These are phyloP conservation scores for Acromyrmex heyeri DNA, from an alignment of 1,140 invertebrate genomes.

Conservation along the genomic window DNA sequence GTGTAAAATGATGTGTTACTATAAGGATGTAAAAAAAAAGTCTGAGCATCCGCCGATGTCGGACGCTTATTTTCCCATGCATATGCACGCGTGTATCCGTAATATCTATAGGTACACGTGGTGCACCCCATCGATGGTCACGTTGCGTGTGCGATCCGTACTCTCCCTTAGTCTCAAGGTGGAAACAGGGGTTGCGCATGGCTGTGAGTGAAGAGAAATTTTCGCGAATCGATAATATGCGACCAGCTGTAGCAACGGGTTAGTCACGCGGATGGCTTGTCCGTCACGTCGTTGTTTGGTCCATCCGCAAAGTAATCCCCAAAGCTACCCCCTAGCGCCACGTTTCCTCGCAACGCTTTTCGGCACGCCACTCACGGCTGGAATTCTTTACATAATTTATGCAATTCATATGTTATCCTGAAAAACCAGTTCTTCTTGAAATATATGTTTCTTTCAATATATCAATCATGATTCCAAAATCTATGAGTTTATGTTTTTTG, in stretches of 20 bases:
- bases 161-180: conserved; percentile 57
- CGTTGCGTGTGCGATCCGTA: conserved; percentile 65
- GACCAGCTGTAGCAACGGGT: conserved; percentile 80
- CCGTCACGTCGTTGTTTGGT: conserved; percentile 74
- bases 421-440: not conserved
- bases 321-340: conserved; percentile 2
- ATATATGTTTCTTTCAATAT: not conserved
- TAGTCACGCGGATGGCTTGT: conserved; percentile 80
- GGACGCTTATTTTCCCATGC: conserved; percentile 28
- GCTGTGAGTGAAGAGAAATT: conserved; percentile 78
- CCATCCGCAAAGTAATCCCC: conserved; percentile 36
- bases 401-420: not conserved
- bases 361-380: not conserved
- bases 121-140: conserved; percentile 27
- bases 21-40: not conserved
- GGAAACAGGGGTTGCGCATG: conserved; percentile 78
- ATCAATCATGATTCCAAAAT: not conserved
- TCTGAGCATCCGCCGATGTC: conserved; percentile 17
- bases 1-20: not conserved
- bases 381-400: not conserved
- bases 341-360: not conserved
- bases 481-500: not conserved
- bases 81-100: conserved; percentile 41
- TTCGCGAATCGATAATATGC: conserved; percentile 83
- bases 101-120: conserved; percentile 7